Evolutionary conservation across 1,140 invertebrate genomes (phyloP).

Genomic region (Lineus longissimus): DNA sequence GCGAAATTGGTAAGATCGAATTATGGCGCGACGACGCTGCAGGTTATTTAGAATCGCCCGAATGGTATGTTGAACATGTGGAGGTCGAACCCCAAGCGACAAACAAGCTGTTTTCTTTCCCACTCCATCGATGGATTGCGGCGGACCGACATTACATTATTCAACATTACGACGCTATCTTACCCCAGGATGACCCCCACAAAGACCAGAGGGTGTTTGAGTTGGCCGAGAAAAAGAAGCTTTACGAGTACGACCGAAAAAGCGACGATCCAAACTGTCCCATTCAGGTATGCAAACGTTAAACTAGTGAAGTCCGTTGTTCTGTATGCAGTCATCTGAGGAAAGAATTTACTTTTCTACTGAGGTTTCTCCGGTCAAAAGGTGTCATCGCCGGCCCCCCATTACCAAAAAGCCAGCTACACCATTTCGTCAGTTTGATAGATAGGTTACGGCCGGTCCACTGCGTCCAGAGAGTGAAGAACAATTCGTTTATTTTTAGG

Average conservation of each 20-base stretch:
- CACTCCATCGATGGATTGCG: slow-evolving; percentile 55
- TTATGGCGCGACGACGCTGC: slow-evolving; percentile 48
- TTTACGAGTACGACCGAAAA: slow-evolving; percentile 45
- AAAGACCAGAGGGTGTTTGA: slow-evolving; percentile 47
- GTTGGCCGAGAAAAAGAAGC: slow-evolving; percentile 44
- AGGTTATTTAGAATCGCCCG: slow-evolving; percentile 37
- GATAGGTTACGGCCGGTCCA: no score
- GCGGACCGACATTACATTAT: slow-evolving; percentile 49
- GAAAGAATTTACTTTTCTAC: no score
- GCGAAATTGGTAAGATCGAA: slow-evolving; percentile 40
- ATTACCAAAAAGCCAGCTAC: no score
- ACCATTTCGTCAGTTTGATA: no score
- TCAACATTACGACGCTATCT: slow-evolving; percentile 50
- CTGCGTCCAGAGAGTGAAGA: no score
- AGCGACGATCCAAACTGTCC: slow-evolving; percentile 44
- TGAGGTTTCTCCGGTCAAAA: no score
- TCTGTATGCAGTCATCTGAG: neutral
- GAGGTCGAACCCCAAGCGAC: slow-evolving; percentile 43
- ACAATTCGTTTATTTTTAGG: neutral
- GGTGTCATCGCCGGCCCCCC: no score
- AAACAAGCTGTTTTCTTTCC: slow-evolving; percentile 48
- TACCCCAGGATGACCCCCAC: slow-evolving; percentile 54
- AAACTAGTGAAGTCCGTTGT: slow-evolving; percentile 12
- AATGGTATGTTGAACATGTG: slow-evolving; percentile 54
- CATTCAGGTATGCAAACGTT: slow-evolving; percentile 55